These are phyloP conservation scores for Acheta domesticus DNA, from an alignment of 2,888 invertebrate genomes.

Conservation along the genomic window DNA sequence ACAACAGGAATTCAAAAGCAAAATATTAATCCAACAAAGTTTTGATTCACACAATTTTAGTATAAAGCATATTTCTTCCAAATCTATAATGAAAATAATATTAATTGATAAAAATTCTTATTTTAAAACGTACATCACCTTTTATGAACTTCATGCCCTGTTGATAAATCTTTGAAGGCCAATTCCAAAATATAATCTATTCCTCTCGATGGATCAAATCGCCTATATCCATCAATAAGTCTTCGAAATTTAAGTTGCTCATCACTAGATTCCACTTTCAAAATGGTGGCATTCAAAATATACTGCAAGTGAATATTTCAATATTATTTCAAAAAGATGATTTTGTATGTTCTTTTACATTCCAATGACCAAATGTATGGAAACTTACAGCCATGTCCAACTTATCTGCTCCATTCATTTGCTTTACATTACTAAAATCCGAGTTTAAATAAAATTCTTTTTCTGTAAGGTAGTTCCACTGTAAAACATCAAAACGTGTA, in stretches of 20 bases:
- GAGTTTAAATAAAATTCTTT: conserved; percentile 78
- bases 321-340: background rate
- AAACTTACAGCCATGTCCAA: conserved; percentile 61
- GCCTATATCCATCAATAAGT: conserved; percentile 67
- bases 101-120: no score
- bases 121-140: conserved; percentile 44
- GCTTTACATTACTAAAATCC: conserved; percentile 68
- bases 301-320: conserved; percentile 43
- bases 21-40: no score
- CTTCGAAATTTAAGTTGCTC: conserved; percentile 54
- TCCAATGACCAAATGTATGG: no score
- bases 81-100: no score
- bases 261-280: conserved; percentile 51
- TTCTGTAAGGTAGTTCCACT: conserved; percentile 82
- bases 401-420: conserved; percentile 62
- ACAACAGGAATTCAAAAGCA: no score
- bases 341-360: background rate
- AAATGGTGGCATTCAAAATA: conserved; percentile 53
- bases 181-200: conserved; percentile 80
- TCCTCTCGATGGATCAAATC: conserved; percentile 78
- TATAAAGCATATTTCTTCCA: no score
- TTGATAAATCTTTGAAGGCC: conserved; percentile 53
- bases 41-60: no score
- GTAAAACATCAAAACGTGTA: conserved; percentile 76
- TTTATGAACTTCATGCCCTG: conserved; percentile 53